These are phyloP conservation scores for Sesia apiformis DNA, from an alignment of 2,888 invertebrate species.

Conservation along the genomic window DNA sequence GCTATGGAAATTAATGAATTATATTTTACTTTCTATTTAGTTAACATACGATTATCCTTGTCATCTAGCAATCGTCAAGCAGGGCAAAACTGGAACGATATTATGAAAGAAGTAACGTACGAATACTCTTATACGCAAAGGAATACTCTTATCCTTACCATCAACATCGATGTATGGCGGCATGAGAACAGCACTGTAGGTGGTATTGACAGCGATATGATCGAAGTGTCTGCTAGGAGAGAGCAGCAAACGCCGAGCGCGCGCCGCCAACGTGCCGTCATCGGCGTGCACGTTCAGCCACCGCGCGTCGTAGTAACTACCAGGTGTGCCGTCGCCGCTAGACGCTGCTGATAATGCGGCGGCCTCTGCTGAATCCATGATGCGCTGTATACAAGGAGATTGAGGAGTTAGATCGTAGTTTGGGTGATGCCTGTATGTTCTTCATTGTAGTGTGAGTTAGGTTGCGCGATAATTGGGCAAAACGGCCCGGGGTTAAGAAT, in stretches of 20 bases:
- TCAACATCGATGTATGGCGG: conserved; percentile 85
- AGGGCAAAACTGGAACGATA: too few species aligned
- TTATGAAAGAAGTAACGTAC: too few species aligned
- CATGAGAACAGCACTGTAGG: conserved; percentile 90
- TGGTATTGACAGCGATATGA: conserved; percentile 87
- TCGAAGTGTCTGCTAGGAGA: conserved; percentile 89
- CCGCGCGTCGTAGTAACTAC: conserved; percentile 85
- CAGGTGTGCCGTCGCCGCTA: conserved; percentile 72
- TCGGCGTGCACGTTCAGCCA: conserved; percentile 85
- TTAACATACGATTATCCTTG: too few species aligned
- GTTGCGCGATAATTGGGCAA: too few species aligned
- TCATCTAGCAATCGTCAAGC: too few species aligned
- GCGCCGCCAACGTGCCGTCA: conserved; percentile 82
- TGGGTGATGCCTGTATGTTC: too few species aligned
- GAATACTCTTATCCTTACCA: conserved; percentile 48
- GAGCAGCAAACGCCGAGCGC: conserved; percentile 81
- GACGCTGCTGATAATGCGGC: conserved; percentile 81
- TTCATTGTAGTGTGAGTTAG: too few species aligned
- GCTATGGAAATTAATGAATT: too few species aligned
- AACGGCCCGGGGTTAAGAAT: too few species aligned
- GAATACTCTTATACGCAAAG: too few species aligned
- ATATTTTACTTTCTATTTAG: too few species aligned
- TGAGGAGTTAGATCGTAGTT: neutral
- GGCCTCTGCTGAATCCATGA: conserved; percentile 93
- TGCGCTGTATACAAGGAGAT: conserved; percentile 73